A percentile compares a stretch with the other conserved stretches of the same genome.
Evolutionary conservation across 2,797 vertebrate genomes (phyloP).

Genomic region (Ptychobarbus kaznakovi): DNA sequence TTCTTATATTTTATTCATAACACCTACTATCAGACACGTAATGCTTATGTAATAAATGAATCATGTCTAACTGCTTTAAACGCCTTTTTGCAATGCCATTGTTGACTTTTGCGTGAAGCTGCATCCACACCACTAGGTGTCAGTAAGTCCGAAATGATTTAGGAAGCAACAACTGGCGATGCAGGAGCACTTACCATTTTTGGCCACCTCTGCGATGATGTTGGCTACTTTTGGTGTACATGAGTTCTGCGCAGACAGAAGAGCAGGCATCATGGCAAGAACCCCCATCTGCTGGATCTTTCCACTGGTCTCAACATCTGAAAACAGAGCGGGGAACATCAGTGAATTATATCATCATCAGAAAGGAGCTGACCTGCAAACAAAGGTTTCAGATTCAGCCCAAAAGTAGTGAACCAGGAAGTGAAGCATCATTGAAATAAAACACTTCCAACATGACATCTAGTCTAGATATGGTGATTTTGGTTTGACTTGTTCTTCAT

Average conservation of each 20-base stretch:
- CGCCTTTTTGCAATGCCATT: too few species aligned
- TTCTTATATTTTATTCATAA: background rate
- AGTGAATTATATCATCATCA: background rate
- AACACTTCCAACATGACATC: background rate
- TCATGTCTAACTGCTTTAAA: background rate
- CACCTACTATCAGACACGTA: background rate
- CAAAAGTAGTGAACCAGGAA: background rate
- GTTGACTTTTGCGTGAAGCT: background rate
- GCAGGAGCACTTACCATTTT: conserved; percentile 87
- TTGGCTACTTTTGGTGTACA: conserved; percentile 96
- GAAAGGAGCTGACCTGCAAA: background rate
- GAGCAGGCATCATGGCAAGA: conserved; percentile 85
- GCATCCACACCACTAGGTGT: conserved; percentile 5
- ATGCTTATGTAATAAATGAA: background rate
- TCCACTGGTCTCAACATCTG: conserved; percentile 93
- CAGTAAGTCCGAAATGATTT: background rate
- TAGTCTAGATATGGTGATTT: background rate
- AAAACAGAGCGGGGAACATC: conserved; percentile 50
- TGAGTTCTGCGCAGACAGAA: conserved; percentile 87
- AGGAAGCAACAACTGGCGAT: background rate
- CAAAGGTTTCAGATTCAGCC: background rate
- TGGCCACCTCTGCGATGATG: conserved; percentile 97
- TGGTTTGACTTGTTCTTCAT: background rate
- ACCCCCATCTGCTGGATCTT: conserved; percentile 93
- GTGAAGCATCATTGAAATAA: background rate